phyloP scores from a whole-genome alignment of 2,888 invertebrate genomes.

The Dione vanillae region DNA sequence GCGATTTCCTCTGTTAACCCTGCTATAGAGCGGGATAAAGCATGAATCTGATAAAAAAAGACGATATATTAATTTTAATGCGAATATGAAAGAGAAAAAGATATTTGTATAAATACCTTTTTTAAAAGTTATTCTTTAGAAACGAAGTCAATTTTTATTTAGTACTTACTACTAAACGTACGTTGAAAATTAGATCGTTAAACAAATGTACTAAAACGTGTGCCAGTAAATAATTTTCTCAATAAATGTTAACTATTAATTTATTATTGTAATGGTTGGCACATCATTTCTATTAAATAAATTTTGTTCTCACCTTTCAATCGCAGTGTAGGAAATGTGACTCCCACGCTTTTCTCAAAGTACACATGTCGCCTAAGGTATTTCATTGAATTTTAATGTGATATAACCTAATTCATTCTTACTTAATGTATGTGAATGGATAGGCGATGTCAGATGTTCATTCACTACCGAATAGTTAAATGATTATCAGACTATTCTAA shows the following conservation, averaged over 20 bases:
- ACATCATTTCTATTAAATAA: constrained; percentile 12
- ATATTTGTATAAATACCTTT: too few relatives aligned
- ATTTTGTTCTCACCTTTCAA: constrained; percentile 8
- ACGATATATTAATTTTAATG: too few relatives aligned
- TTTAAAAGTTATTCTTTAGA: too few relatives aligned
- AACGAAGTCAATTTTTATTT: not conserved
- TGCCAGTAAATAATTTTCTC: not conserved
- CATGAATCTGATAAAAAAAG: too few relatives aligned
- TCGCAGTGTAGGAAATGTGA: constrained; percentile 32
- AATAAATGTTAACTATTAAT: not conserved
- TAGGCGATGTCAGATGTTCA: constrained; percentile 34
- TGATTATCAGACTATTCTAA: constrained; percentile 30
- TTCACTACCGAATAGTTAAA: constrained; percentile 40
- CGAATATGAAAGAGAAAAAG: too few relatives aligned
- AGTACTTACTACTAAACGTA: too few relatives aligned
- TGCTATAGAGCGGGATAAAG: too few relatives aligned
- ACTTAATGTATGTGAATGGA: constrained; percentile 41
- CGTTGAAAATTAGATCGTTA: not conserved
- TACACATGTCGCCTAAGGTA: constrained; percentile 32
- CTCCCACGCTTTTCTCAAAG: constrained; percentile 36
- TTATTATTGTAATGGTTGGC: not conserved
- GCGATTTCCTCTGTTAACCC: too few relatives aligned
- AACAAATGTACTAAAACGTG: not conserved
- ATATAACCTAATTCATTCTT: constrained; percentile 40
- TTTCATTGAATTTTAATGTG: constrained; percentile 41